Conservation (phyloP, 2,888 invertebrate species). For the Cheilosia variabilis region DNA sequence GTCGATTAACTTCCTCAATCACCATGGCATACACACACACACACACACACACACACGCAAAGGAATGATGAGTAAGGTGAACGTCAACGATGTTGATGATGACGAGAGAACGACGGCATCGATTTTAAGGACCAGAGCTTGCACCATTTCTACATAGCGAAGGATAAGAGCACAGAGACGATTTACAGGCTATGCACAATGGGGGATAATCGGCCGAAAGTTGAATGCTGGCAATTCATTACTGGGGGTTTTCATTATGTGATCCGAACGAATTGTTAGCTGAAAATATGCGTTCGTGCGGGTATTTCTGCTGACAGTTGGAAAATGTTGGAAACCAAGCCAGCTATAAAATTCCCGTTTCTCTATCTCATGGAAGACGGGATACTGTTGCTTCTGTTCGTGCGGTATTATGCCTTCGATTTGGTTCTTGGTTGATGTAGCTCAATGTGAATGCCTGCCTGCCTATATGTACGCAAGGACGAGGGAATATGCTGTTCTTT, state of each 20-base stretch:
- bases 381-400: constrained; percentile 59
- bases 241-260: constrained; percentile 69
- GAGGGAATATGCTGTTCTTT: constrained; percentile 42
- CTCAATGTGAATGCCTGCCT: constrained; percentile 12
- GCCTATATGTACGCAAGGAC: background rate
- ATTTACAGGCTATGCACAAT: constrained; percentile 44
- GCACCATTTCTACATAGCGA: background rate
- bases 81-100: constrained; percentile 62
- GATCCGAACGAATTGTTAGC: constrained; percentile 50
- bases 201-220: constrained; percentile 55
- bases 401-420: constrained; percentile 8
- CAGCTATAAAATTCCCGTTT: constrained; percentile 30
- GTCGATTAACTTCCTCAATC: constrained; percentile 46
- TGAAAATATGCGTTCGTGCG: constrained; percentile 67
- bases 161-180: constrained; percentile 15
- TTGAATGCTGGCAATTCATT: constrained; percentile 74
- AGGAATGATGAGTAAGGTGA: constrained; percentile 71
- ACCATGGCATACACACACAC: constrained; percentile 57
- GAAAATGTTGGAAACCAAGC: constrained; percentile 24
- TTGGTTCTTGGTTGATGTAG: constrained; percentile 9
- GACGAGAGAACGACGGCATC: constrained; percentile 60
- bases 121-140: constrained; percentile 63
- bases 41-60: constrained; percentile 55
- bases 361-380: background rate
- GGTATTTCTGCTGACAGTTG: constrained; percentile 71